Percentiles rank a stretch among this genome's conserved stretches.
Evolutionary conservation across 2,797 vertebrate species (phyloP).

Genomic region (Pteropus rufus): DNA sequence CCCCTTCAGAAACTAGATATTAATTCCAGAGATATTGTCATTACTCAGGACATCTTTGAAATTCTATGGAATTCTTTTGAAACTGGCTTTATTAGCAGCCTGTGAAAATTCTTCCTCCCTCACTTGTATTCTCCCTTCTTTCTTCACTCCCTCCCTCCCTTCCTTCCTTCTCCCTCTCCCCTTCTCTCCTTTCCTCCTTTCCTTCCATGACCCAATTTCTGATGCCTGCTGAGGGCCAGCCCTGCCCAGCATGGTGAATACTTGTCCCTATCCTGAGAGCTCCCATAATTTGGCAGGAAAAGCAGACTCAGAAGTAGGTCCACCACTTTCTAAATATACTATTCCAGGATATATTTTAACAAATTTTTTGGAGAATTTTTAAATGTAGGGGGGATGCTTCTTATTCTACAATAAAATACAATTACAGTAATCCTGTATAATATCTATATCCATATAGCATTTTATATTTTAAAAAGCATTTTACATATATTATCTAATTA

Average conservation of each 20-base stretch:
- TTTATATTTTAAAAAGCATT: conserved; percentile 22
- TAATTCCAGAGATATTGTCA: neutral
- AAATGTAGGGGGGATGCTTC: neutral
- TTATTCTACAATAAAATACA: neutral
- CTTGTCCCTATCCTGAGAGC: neutral
- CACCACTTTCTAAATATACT: neutral
- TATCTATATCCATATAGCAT: neutral
- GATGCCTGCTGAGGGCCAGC: neutral
- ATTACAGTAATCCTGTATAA: neutral
- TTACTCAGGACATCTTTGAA: neutral
- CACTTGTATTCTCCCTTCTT: neutral
- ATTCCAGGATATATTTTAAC: neutral
- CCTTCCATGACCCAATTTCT: neutral
- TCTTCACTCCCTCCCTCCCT: neutral
- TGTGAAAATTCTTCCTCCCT: neutral
- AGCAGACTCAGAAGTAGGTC: neutral
- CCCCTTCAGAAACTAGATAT: neutral
- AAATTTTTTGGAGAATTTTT: neutral
- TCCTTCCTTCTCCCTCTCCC: too few species aligned
- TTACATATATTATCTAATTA: neutral
- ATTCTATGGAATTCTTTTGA: neutral
- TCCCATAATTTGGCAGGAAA: too few species aligned
- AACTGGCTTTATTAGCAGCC: neutral
- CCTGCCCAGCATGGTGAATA: fast-evolving
- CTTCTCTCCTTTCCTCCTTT: neutral